Conservation (phyloP, 2,113 vertebrate genomes). For the Empidonax traillii region DNA sequence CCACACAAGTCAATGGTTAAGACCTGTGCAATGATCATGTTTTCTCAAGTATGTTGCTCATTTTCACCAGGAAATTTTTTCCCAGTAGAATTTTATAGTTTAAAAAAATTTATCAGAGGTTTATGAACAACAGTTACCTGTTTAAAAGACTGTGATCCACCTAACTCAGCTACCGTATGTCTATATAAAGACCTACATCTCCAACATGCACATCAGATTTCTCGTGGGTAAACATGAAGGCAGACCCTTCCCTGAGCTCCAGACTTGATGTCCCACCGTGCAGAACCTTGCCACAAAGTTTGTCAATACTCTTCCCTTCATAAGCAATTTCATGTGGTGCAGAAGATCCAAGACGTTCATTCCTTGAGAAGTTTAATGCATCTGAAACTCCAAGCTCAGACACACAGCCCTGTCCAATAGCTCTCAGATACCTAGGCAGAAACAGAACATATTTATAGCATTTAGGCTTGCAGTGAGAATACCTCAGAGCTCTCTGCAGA, state of each 20-base stretch:
- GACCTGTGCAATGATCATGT: rapidly evolving
- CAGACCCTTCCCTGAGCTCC: background rate
- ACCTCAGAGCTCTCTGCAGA: background rate
- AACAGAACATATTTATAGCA: background rate
- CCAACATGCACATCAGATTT: background rate
- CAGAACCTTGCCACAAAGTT: background rate
- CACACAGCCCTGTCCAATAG: background rate
- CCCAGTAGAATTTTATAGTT: background rate
- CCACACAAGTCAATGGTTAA: background rate
- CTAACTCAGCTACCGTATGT: background rate
- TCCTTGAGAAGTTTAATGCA: background rate
- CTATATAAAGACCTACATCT: background rate
- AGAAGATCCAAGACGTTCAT: background rate
- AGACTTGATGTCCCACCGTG: background rate
- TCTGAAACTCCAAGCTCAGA: background rate
- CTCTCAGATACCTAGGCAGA: background rate
- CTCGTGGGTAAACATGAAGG: background rate
- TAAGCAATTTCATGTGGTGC: background rate
- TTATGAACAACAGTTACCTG: background rate
- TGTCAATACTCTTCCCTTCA: background rate
- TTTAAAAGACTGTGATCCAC: background rate
- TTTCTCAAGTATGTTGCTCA: background rate
- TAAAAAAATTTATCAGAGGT: background rate
- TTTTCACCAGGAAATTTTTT: background rate
- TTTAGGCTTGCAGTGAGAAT: background rate